Evolutionary conservation across 2,888 invertebrate genomes (phyloP).

Genomic region (Macrosiphum euphorbiae): DNA sequence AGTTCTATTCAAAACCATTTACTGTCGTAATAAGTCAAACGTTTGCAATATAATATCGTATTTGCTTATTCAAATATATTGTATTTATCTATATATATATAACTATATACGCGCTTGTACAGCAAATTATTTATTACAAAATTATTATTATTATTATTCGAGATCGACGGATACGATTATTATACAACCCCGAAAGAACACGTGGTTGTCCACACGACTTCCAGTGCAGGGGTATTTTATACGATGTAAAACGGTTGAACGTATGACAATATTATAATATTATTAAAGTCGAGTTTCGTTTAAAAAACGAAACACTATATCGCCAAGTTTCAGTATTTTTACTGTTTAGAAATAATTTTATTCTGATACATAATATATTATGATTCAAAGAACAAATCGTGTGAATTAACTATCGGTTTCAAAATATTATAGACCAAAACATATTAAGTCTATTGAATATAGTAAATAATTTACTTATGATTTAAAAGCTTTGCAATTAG

Average conservation of each 20-base stretch:
- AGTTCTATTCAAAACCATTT: slow-evolving; percentile 10
- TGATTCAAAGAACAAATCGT: neutral
- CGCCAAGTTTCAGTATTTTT: neutral
- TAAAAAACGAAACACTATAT: neutral
- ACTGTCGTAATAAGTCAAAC: slow-evolving; percentile 34
- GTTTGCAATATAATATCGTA: neutral
- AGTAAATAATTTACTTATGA: neutral
- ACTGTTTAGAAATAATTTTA: neutral
- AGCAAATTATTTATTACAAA: neutral
- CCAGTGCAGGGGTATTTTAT: neutral
- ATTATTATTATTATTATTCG: neutral
- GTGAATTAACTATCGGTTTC: neutral
- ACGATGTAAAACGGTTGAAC: neutral
- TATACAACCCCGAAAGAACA: neutral
- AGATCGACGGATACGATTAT: neutral
- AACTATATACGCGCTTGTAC: neutral
- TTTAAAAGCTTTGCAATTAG: neutral
- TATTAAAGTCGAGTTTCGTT: neutral
- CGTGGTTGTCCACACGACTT: neutral
- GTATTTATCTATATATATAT: neutral
- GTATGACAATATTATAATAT: neutral
- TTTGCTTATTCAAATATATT: neutral
- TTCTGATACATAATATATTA: neutral
- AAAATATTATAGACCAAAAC: neutral
- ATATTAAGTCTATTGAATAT: neutral